Evolutionary conservation across 2,888 invertebrate genomes (phyloP), one percentile per base, ranked within the genome.

Genomic region (Epirrhoe tristata): DNA sequence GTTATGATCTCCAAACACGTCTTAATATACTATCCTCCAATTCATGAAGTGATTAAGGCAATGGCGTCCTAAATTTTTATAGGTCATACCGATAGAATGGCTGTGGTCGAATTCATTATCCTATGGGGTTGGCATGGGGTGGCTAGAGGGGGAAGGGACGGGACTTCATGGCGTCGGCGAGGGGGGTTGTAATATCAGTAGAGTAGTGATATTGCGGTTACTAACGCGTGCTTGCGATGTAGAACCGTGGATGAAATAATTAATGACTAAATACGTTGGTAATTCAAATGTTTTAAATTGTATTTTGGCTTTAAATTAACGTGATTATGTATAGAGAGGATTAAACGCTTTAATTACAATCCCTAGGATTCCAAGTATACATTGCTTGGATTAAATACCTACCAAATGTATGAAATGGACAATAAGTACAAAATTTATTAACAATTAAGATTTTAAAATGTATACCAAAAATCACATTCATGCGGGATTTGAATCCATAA

Each of bases 191-290:
- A 91, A 90, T 91, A 90, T 89, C 88, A 87, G 86, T 82, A 83
- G 87, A 88, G 87, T 88, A 86, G 89, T 88, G 88, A 89, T 90
- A 90, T 91, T 90, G 90, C 89, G 89, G 89, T 86, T 87, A 87
- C 89, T 85, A 87, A 87, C 84, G 84, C 84, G 83, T 82, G 83
- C 84, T 83, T 79, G 81, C 80, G 62, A 79, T 80, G 77, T 83
- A 74, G 81, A 84, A 81, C 81, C 79, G 83, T 76, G 76, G 73
- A 73, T 81, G 73, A 77, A 80, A 73, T 76, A 73, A 74, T 79
- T 77, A 75, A 66, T 69, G 54, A 46, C 63, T 66, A 58, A n/a
- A 58, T 39, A 48, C 48, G 48, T 16, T 43, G 16, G 48, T 48
- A 12, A 5, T 48, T 48, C 6, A 14, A 16, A 16, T 12, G 7